Percentiles rank a stretch among this genome's conserved stretches.
phyloP scores from a whole-genome alignment of 2,797 vertebrate genomes.

The Macropus fuliginosus region DNA sequence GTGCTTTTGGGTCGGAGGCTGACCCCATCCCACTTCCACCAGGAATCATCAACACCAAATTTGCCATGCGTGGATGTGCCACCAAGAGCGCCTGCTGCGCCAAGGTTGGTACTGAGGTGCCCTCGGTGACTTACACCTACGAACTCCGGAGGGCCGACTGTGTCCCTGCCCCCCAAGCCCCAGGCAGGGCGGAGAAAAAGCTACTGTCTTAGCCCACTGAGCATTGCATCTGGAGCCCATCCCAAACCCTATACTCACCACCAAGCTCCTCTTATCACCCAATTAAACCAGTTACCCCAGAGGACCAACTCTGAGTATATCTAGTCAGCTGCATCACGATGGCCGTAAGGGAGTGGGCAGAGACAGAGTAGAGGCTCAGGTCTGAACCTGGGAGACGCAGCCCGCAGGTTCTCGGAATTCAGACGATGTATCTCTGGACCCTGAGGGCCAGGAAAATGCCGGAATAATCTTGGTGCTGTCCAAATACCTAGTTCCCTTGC shows the following conservation, averaged over 20 bases:
- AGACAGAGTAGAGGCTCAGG: not conserved
- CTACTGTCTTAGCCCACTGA: not conserved
- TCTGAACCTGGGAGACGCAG: not conserved
- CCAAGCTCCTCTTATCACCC: not conserved
- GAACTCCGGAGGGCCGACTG: conserved; percentile 66
- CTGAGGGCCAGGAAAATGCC: fast-evolving
- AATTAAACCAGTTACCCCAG: conserved; percentile 46
- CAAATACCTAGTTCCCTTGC: not conserved
- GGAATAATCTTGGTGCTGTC: not conserved
- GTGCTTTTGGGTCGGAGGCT: not conserved
- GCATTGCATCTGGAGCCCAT: not conserved
- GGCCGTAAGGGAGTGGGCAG: not conserved
- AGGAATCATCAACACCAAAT: conserved; percentile 72
- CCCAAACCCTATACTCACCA: not conserved
- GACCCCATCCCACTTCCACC: not conserved
- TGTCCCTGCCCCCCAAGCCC: not conserved
- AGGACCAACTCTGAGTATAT: not conserved
- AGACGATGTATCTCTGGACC: not conserved
- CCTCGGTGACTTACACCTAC: conserved; percentile 67
- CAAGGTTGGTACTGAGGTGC: conserved; percentile 57
- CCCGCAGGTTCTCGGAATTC: not conserved
- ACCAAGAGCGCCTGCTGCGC: conserved; percentile 60
- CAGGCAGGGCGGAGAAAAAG: conserved; percentile 41
- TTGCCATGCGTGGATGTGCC: conserved; percentile 73
- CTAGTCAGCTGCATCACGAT: not conserved